Conservation (phyloP, 2,113 vertebrate genomes). For the Hippocampus barbouri region DNA sequence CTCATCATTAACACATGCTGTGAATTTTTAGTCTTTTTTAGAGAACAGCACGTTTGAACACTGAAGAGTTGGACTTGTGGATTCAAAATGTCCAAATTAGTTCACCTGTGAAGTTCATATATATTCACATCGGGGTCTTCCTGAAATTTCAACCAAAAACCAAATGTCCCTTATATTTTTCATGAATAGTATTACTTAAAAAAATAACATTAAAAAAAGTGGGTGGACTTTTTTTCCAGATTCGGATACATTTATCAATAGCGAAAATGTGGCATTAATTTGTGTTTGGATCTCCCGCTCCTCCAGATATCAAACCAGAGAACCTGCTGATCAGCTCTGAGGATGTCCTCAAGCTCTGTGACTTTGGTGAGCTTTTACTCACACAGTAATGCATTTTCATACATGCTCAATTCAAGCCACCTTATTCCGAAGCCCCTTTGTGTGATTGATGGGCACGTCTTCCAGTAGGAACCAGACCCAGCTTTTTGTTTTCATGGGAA, state of each 20-base stretch:
- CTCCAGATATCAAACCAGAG: slow-evolving; percentile 95
- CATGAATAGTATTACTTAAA: background rate
- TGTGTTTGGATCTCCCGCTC: slow-evolving; percentile 26
- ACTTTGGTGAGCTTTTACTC: slow-evolving; percentile 84
- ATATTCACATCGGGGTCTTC: too few relatives aligned
- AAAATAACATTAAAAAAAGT: background rate
- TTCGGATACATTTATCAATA: background rate
- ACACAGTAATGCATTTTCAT: background rate
- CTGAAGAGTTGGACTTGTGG: too few relatives aligned
- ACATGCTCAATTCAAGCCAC: background rate
- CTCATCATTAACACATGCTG: background rate
- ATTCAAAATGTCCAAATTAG: too few relatives aligned
- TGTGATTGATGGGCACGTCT: too few relatives aligned
- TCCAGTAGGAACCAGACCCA: too few relatives aligned
- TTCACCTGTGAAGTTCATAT: too few relatives aligned
- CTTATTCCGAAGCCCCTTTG: too few relatives aligned
- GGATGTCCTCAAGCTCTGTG: slow-evolving; percentile 94
- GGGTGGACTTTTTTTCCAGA: too few relatives aligned
- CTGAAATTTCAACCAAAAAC: background rate
- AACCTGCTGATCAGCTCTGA: slow-evolving; percentile 97
- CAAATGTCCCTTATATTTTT: too few relatives aligned
- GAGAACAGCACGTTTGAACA: too few relatives aligned
- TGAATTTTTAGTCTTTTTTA: background rate
- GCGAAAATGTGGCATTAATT: background rate
- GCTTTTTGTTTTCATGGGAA: too few relatives aligned